Evolutionary conservation across 2,797 vertebrate species (phyloP).

Genomic region (Helostoma temminkii): DNA sequence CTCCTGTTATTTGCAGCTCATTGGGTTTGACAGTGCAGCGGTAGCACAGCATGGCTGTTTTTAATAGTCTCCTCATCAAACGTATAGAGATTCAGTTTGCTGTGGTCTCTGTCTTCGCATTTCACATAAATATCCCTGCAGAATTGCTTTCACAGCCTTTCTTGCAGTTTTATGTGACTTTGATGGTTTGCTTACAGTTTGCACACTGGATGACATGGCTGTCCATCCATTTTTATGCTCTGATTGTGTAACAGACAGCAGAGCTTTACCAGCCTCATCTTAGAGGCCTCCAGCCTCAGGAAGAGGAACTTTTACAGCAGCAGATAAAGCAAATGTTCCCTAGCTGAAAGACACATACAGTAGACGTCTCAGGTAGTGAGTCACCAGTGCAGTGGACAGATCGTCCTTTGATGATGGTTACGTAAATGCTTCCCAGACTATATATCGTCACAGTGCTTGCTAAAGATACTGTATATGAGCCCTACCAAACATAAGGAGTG

Average conservation of each 20-base stretch:
- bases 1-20: constrained; percentile 22
- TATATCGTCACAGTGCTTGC: constrained; percentile 3
- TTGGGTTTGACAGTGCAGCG: constrained; percentile 28
- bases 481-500: constrained; percentile 5
- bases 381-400: constrained; percentile 21
- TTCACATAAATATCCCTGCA: constrained; percentile 21
- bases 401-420: constrained; percentile 19
- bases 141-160: constrained; percentile 3
- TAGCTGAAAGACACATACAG: background rate
- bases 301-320: background rate
- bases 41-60: constrained; percentile 53
- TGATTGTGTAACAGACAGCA: constrained; percentile 15
- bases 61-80: constrained; percentile 62
- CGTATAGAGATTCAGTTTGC: constrained; percentile 13
- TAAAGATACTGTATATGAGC: background rate
- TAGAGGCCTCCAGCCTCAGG: background rate
- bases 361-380: constrained; percentile 13
- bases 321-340: background rate
- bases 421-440: constrained; percentile 9
- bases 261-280: constrained; percentile 25
- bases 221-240: background rate
- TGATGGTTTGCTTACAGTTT: constrained; percentile 29
- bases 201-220: background rate
- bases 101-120: constrained; percentile 11
- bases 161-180: constrained; percentile 35